These are phyloP conservation scores for Nothoprocta pentlandii DNA, from an alignment of 2,113 vertebrate species.

Conservation along the genomic window DNA sequence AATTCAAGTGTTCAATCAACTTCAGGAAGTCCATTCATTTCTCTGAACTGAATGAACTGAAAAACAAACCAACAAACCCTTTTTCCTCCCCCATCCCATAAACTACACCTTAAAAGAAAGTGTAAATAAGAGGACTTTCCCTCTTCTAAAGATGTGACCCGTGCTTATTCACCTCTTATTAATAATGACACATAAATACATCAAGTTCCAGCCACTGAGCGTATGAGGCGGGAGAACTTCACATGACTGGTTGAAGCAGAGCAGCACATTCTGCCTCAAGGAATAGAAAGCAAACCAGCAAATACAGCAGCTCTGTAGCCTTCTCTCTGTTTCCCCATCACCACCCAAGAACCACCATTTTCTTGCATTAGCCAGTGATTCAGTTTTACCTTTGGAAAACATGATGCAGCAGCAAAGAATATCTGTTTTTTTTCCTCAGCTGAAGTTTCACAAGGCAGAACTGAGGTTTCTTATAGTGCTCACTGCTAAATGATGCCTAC, in stretches of 20 bases:
- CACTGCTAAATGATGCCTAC: background rate
- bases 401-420: background rate
- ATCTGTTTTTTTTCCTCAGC: background rate
- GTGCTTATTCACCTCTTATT: background rate
- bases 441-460: background rate
- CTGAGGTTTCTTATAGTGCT: background rate
- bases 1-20: background rate
- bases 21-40: background rate
- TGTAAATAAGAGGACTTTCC: background rate
- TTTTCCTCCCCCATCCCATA: background rate
- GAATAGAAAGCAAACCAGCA: background rate
- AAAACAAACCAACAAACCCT: background rate
- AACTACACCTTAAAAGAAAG: background rate
- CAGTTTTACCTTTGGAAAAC: background rate
- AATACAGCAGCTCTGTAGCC: background rate
- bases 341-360: background rate
- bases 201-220: background rate
- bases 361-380: background rate
- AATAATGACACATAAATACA: background rate
- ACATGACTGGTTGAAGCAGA: background rate
- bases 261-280: background rate
- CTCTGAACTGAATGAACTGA: background rate
- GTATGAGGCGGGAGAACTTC: background rate
- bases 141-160: background rate
- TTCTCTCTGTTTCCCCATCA: background rate